These are phyloP conservation scores for Nothobranchius kuhntae DNA, from an alignment of 2,113 vertebrate genomes.

Conservation along the genomic window DNA sequence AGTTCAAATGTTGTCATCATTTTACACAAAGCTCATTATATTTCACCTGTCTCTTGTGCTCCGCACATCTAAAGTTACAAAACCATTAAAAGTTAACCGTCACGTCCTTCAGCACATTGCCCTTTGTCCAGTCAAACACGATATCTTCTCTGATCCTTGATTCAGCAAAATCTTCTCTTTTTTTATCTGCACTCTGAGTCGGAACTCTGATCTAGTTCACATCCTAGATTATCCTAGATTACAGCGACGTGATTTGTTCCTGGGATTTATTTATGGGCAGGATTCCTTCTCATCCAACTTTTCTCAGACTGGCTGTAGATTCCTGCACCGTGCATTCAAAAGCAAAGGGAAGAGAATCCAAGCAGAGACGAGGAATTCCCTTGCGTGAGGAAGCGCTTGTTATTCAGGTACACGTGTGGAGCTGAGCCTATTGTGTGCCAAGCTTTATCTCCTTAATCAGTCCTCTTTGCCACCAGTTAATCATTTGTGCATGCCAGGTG, in stretches of 20 bases:
- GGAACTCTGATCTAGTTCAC: not conserved
- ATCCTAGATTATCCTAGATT: not conserved
- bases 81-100: not conserved
- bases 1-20: too few species aligned
- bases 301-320: not conserved
- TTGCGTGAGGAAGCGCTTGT: conserved; percentile 63
- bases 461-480: conserved; percentile 70
- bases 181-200: too few species aligned
- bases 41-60: too few species aligned
- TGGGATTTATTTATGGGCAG: too few species aligned
- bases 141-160: not conserved
- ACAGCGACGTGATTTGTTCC: too few species aligned
- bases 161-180: not conserved
- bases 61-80: too few species aligned
- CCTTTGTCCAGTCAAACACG: not conserved
- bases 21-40: too few species aligned
- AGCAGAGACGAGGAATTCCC: conserved; percentile 41
- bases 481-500: conserved; percentile 69
- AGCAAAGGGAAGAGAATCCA: not conserved
- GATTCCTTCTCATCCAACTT: not conserved
- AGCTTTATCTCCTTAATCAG: conserved; percentile 75
- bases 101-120: not conserved
- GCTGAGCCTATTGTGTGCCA: conserved; percentile 60
- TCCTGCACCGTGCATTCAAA: not conserved
- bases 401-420: conserved; percentile 60